Evolutionary conservation across 2,113 vertebrate species (phyloP), one percentile per base, ranked within the genome.

Genomic region (Nymphicus hollandicus): DNA sequence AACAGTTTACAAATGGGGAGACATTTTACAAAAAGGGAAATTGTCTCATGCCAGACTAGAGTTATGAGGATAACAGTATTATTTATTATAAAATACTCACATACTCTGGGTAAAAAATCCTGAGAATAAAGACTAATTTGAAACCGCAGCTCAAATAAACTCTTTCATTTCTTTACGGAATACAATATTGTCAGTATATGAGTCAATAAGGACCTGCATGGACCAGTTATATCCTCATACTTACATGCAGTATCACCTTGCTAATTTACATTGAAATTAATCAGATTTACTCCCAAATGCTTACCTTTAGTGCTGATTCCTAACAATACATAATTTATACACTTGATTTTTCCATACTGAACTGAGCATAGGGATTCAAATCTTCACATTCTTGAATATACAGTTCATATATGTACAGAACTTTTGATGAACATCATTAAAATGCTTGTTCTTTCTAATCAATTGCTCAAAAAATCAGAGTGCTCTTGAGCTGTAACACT

Each of bases 361-460:
- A 69, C 63, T 43, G 63, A 88, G 27, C 53, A 90, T 66, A 89
- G 58, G 49, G 68, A 86, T 94, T 95, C 63, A 91, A 65, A 88
- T 91, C 31, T 31, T 87, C 44, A 86, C 53, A 46, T 78, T 50
- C 27, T 90, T 91, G 70, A 96, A 94, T 94, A 66, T 58, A 93
- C 53, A 86, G 85, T 95, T 90, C 55, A 81, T 91, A 81, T 83
- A 89, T 3, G 24, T 95, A 77, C 79, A 68, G 29, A 58, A 64
- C 35, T 96, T 95, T 70, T 95, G 89, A 91, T 86, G 85, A 95
- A 95, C 66, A 37, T 90, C 85, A 92, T 95, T 91, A 96, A 91
- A 93, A 91, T 63, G 33, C 91, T 95, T 94, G 85, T 96, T 97
- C 89, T 94, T 95, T 94, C 85, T 90, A 94, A 95, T 90, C 71